A percentile compares a stretch with the other conserved stretches of the same genome.
Conservation (phyloP, 2,113 vertebrate genomes). For the Brienomyrus brachyistius region DNA sequence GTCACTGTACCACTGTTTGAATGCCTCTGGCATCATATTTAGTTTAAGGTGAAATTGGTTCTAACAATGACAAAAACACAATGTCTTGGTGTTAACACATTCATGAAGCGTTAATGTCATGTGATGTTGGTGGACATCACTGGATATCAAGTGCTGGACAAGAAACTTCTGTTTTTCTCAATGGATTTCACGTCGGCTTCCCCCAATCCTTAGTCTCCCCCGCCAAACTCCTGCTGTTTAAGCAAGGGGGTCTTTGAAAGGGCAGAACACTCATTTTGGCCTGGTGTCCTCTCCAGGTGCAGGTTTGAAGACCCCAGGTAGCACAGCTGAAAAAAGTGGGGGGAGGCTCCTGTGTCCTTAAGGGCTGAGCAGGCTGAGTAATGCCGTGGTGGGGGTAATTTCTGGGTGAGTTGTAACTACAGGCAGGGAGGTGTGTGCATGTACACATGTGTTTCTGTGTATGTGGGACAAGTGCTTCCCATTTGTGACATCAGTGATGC, state of each 20-base stretch:
- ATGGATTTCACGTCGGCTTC: not conserved
- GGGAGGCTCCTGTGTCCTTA: not conserved
- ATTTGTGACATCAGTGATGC: not conserved
- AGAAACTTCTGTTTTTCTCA: not conserved
- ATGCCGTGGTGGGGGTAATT: not conserved
- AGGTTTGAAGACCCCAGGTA: not conserved
- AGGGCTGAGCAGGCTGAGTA: not conserved
- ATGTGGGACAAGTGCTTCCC: not conserved
- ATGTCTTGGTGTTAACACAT: not conserved
- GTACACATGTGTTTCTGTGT: not conserved
- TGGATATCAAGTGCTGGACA: not conserved
- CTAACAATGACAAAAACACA: not conserved
- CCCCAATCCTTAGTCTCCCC: not conserved
- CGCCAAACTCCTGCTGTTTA: not conserved
- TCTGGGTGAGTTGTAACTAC: not conserved
- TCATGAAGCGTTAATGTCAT: not conserved
- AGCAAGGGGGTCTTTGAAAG: not conserved
- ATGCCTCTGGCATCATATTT: not conserved
- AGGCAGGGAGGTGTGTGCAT: not conserved
- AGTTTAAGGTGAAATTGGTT: not conserved
- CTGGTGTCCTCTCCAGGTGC: not conserved
- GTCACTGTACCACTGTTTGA: not conserved
- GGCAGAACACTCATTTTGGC: not conserved
- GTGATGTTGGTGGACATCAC: not conserved
- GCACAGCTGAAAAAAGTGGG: not conserved